These are phyloP conservation scores for Lumbricus terrestris DNA, from an alignment of 2,888 invertebrate species.

Conservation along the genomic window DNA sequence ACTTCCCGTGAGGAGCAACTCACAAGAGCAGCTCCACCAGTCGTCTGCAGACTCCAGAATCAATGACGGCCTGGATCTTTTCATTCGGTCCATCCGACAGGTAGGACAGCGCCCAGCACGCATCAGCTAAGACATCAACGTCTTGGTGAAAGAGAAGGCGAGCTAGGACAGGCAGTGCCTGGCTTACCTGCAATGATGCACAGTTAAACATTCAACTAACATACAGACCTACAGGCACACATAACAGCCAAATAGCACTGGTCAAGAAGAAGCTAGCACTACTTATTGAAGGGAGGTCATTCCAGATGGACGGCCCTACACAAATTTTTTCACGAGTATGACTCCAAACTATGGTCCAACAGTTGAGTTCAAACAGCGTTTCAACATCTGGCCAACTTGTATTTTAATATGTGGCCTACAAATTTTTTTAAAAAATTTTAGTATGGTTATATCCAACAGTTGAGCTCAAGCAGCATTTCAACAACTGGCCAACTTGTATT, in stretches of 20 bases:
- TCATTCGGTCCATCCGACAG: slow-evolving; percentile 94
- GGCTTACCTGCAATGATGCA: slow-evolving; percentile 49
- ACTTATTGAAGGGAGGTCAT: no score
- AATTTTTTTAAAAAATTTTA: no score
- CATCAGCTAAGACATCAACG: slow-evolving; percentile 84
- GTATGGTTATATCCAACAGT: no score
- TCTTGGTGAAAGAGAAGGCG: slow-evolving; percentile 83
- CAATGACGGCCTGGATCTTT: slow-evolving; percentile 94
- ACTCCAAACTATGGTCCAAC: no score
- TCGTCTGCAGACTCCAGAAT: slow-evolving; percentile 87
- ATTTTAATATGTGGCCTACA: no score
- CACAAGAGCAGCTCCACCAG: slow-evolving; percentile 70
- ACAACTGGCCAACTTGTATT: not conserved
- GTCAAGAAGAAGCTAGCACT: no score
- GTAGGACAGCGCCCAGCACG: slow-evolving; percentile 96
- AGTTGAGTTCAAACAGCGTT: no score
- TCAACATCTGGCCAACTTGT: not conserved
- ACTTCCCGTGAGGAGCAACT: no score
- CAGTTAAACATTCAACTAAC: not conserved
- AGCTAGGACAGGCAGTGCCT: slow-evolving; percentile 77
- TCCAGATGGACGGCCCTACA: no score
- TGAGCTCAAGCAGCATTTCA: no score
- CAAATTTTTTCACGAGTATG: no score
- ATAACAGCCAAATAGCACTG: not conserved
- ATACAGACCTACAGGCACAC: not conserved